Evolutionary conservation across 2,113 vertebrate species (phyloP).

Genomic region (Phrynocephalus versicolor): DNA sequence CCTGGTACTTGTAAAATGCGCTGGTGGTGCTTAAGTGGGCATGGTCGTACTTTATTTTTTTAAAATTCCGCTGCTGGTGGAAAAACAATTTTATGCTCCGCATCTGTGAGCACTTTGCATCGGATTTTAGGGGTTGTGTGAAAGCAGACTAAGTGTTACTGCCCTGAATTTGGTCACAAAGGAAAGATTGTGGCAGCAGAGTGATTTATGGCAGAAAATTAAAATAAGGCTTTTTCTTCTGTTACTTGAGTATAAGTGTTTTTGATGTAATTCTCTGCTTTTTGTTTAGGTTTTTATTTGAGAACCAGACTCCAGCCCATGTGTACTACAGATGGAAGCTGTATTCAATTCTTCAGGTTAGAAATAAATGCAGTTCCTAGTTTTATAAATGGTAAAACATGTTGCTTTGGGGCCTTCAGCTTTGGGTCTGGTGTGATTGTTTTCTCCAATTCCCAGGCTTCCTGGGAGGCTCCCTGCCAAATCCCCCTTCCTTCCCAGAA

Average conservation of each 20-base stretch:
- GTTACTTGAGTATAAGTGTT: neutral
- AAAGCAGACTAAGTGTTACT: too few species aligned
- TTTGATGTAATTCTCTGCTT: slow-evolving; percentile 37
- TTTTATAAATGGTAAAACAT: neutral
- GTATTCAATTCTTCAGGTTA: slow-evolving; percentile 96
- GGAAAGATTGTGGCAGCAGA: neutral
- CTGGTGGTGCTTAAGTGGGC: too few species aligned
- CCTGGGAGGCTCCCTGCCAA: too few species aligned
- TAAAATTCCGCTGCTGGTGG: too few species aligned
- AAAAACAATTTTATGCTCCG: too few species aligned
- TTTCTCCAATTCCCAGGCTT: neutral
- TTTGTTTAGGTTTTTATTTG: slow-evolving; percentile 92
- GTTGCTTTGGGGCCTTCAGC: neutral
- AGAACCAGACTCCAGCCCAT: slow-evolving; percentile 98
- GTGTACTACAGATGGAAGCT: slow-evolving; percentile 99
- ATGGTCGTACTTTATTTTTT: too few species aligned
- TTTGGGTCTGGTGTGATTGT: neutral
- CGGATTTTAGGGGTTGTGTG: too few species aligned
- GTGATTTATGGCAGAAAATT: slow-evolving; percentile 5
- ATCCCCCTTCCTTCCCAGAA: neutral
- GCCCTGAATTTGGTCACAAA: neutral
- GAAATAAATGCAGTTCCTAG: slow-evolving; percentile 37
- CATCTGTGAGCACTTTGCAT: too few species aligned
- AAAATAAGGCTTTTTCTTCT: neutral
- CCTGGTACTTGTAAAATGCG: too few species aligned